Conservation (phyloP, 1,140 invertebrate genomes). For the Drosophila watanabei region DNA sequence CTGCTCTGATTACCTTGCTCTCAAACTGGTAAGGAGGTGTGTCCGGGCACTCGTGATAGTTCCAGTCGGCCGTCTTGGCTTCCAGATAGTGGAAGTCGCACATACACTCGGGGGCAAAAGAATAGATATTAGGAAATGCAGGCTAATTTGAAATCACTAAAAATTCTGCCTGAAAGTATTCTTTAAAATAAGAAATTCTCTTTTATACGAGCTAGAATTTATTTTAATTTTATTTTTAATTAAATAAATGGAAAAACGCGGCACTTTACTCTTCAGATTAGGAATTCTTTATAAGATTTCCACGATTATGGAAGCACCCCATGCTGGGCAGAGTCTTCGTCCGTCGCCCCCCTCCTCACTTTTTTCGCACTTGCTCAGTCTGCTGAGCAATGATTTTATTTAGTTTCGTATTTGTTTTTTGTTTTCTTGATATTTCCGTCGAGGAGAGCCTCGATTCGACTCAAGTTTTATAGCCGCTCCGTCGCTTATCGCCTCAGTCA, state of each 20-base stretch:
- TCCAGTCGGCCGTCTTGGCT: not conserved
- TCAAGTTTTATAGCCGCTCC: slow-evolving; percentile 8
- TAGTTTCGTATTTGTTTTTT: not conserved
- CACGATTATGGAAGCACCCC: slow-evolving; percentile 33
- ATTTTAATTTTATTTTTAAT: not conserved
- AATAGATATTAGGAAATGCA: not conserved
- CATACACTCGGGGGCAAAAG: not conserved
- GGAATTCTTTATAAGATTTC: not conserved
- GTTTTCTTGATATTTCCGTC: slow-evolving; percentile 5
- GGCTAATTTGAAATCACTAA: not conserved
- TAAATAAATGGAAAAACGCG: not conserved
- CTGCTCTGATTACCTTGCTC: not conserved
- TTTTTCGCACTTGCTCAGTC: not conserved
- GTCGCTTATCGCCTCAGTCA: slow-evolving; percentile 37
- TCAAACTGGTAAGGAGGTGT: slow-evolving; percentile 11
- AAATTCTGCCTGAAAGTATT: not conserved
- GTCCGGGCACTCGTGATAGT: slow-evolving; percentile 10
- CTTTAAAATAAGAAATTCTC: not conserved
- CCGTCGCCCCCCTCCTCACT: not conserved
- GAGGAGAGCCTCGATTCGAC: slow-evolving; percentile 10
- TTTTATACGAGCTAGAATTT: not conserved
- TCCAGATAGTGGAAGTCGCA: not conserved
- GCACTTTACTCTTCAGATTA: not conserved
- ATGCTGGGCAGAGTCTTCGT: slow-evolving; percentile 22
- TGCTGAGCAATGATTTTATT: slow-evolving; percentile 14